A percentile compares a stretch with the other conserved stretches of the same genome.
These are phyloP conservation scores for Ecliptopera silaceata DNA, from an alignment of 2,888 invertebrate genomes.

Conservation along the genomic window DNA sequence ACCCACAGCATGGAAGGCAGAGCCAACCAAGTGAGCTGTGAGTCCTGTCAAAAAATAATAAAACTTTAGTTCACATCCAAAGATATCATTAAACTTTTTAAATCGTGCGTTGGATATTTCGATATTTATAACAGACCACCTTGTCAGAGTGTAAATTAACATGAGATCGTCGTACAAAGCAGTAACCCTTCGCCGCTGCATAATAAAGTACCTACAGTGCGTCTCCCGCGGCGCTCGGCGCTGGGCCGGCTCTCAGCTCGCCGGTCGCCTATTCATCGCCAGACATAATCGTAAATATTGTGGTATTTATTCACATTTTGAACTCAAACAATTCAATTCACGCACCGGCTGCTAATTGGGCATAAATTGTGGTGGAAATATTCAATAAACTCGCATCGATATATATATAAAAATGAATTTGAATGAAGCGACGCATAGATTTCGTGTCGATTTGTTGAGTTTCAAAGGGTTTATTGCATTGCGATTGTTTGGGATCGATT, in stretches of 20 bases:
- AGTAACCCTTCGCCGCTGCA: constrained; percentile 74
- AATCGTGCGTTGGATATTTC: constrained; percentile 44
- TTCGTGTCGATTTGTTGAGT: constrained; percentile 63
- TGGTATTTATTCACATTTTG: constrained; percentile 80
- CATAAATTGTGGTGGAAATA: constrained; percentile 79
- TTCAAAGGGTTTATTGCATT: constrained; percentile 52
- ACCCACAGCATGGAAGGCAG: too few relatives aligned
- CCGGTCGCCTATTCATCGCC: constrained; percentile 65
- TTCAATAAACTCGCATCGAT: constrained; percentile 79
- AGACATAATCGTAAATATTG: constrained; percentile 82
- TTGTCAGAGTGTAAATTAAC: constrained; percentile 73
- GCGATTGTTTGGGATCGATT: constrained; percentile 44
- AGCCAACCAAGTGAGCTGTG: too few relatives aligned
- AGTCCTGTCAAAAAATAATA: too few relatives aligned
- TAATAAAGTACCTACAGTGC: constrained; percentile 58
- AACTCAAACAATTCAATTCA: constrained; percentile 82
- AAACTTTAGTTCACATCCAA: constrained; percentile 54
- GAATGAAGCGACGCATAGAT: constrained; percentile 67
- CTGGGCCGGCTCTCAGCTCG: constrained; percentile 50
- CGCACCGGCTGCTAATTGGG: constrained; percentile 79
- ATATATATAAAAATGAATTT: constrained; percentile 72
- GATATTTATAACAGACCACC: constrained; percentile 66
- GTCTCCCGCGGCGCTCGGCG: constrained; percentile 68
- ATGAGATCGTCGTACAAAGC: constrained; percentile 76
- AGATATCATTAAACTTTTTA: constrained; percentile 69